These are phyloP conservation scores for Troglohyphantes excavatus DNA, from an alignment of 2,888 invertebrate species.

Conservation along the genomic window DNA sequence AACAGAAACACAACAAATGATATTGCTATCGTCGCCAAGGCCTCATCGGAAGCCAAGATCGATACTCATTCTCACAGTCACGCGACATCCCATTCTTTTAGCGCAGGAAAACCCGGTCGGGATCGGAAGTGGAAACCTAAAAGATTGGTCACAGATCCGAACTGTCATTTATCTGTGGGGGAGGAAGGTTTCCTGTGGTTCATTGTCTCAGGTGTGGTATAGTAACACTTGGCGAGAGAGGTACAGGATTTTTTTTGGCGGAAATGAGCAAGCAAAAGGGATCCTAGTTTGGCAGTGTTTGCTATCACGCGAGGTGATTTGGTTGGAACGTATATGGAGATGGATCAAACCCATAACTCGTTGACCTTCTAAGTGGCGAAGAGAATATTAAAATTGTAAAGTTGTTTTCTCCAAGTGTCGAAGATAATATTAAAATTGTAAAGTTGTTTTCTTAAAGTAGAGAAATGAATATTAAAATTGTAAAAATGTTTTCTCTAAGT, in stretches of 20 bases:
- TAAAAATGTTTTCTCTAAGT: no score
- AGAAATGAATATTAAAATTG: no score
- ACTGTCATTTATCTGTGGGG: slow-evolving; percentile 40
- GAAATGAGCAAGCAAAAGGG: slow-evolving; percentile 38
- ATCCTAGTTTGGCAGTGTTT: neutral
- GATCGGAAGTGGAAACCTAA: slow-evolving; percentile 56
- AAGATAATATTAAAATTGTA: no score
- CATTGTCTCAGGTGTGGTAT: slow-evolving; percentile 41
- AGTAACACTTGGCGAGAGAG: slow-evolving; percentile 26
- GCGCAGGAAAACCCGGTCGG: neutral
- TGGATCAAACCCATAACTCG: no score
- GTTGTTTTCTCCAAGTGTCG: no score
- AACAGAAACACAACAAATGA: slow-evolving; percentile 12
- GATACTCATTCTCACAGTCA: slow-evolving; percentile 30
- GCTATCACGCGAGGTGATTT: slow-evolving; percentile 17
- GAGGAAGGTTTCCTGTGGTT: slow-evolving; percentile 14
- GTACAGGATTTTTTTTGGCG: slow-evolving; percentile 12
- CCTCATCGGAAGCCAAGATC: slow-evolving; percentile 23
- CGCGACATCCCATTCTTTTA: slow-evolving; percentile 9
- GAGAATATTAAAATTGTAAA: no score
- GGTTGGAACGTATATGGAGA: no score
- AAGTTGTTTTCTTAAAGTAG: no score
- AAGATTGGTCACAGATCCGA: slow-evolving; percentile 60
- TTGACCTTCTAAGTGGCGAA: no score
- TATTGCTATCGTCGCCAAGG: slow-evolving; percentile 28